Evolutionary conservation across 2,888 invertebrate genomes (phyloP), one percentile per base, ranked within the genome.

Genomic region (Abrostola triplasia): DNA sequence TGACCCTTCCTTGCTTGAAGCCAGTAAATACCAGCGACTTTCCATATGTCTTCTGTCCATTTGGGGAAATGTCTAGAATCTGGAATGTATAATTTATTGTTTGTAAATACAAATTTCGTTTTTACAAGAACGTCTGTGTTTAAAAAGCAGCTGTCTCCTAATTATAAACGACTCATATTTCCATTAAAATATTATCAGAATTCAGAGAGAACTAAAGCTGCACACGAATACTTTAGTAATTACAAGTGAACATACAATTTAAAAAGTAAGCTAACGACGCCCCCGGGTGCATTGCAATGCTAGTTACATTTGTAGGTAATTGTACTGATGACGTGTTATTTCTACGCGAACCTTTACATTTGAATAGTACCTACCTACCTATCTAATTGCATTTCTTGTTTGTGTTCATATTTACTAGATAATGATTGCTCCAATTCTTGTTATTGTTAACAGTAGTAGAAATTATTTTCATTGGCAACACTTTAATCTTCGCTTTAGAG

Each of bases 201-300:
- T 13, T 57, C n/a, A 13, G 36, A 24, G 7, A 42, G 36, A 11
- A 13, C 50, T 12, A 41, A 60, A 50, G 6, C 9, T 44, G 12
- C 55, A 49, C 64, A 59, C 55, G 64, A 56, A 56, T 53, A 35
- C 12, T 59, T 11, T 24, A 48, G 55, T 59, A 53, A 66, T 61
- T 49, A 56, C 48, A 12, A 47, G 59, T 38, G 52, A 48, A 36
- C 36, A 9, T 35, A 55, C 53, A 69, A 67, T 68, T 62, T 13
- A 63, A 59, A 40, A 50, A 38, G 37, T 49, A 61, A 64, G 53
- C 50, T 47, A 63, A 68, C 52, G 51, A 55, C 50, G 40, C 54
- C 56, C 53, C 1, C 49, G 67, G 59, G 59, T 50, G 53, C 51
- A 56, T 59, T 62, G 44, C 53, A 65, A 61, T 60, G 56, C 50